Base-by-base conservation (phyloP, 2,113 vertebrate genomes). In the Ochotona curzoniae region DNA sequence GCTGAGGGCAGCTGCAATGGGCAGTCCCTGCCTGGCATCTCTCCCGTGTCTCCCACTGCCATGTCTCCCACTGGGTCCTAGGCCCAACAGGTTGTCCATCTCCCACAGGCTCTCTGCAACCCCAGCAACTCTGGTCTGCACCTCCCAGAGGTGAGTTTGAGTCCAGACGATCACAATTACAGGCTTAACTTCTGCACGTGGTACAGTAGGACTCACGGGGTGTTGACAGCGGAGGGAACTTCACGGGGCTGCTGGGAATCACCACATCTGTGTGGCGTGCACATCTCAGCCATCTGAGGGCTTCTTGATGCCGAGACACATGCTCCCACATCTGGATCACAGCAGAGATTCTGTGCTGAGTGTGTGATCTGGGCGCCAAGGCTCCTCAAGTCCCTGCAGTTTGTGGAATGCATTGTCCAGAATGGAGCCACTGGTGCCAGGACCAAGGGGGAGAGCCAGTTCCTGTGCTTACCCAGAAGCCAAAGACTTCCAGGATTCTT, bases 351-450 rank as follows among this genome's bases (percentile, higher is more conserved):
- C 11, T 26, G 44, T 70, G 67, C 17, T 32, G 38, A 26, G 51
- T 23, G 35, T 71, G 28, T 14, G 35, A 7, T 14, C 51, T 32
- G 18, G 63, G 4, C 15, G 32, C 10, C 13, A 2, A n/a, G 54
- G 7, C 47, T 21, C 66, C 30, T 64, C 32, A 63, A 88, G 44
- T 64, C 47, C 25, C 57, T n/a, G 51, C 15, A 23, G 21, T 67
- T 67, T 12, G n/a, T 51, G 2, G 26, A 5, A 7, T 26, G 7
- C 35, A 7, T 18, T 2, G 0, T 4, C 0, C 2, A 47, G 70
- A 10, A 5, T 75, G 35, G 6, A 87, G 32, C 15, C 64, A 1
- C 47, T 80, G 25, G 26, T 18, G 17, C 8, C 11, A 17, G 20
- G 3, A 44, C 44, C 44, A 38, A 7, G 23, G 11, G 73, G 78